Conservation (phyloP, 2,113 vertebrate species). For the Alosa alosa region DNA sequence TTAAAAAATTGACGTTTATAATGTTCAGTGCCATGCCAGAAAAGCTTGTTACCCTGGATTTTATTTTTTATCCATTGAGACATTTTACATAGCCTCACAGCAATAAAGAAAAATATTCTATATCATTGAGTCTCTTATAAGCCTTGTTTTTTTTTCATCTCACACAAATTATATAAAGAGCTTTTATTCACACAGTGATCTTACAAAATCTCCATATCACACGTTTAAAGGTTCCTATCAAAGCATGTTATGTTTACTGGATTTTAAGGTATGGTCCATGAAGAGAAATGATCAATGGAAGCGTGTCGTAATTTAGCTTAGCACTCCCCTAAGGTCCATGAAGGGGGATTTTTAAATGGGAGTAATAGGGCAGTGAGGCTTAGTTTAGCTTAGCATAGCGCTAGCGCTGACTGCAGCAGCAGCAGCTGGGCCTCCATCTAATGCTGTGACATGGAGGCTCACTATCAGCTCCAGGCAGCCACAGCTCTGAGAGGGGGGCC, state of each 20-base stretch:
- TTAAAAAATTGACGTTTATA: not conserved
- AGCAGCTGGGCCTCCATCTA: conserved; percentile 49
- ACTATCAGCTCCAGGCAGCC: conserved; percentile 42
- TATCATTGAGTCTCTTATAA: not conserved
- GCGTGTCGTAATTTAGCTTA: conserved; percentile 18
- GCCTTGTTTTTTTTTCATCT: not conserved
- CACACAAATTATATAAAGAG: not conserved
- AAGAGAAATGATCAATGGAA: conserved; percentile 12
- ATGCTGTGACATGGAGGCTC: conserved; percentile 37
- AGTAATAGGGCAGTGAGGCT: conserved; percentile 6
- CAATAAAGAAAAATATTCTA: not conserved
- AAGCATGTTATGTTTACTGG: not conserved
- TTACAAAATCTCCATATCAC: conserved; percentile 1
- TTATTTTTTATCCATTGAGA: not conserved
- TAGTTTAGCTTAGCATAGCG: conserved; percentile 62
- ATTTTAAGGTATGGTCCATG: not conserved
- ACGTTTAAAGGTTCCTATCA: not conserved
- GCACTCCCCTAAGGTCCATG: not conserved
- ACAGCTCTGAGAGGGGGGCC: conserved; percentile 31
- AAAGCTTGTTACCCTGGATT: not conserved
- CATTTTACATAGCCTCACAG: not conserved
- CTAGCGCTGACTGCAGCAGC: conserved; percentile 46
- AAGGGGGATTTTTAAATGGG: not conserved
- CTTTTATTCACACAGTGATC: not conserved
- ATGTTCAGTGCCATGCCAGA: not conserved